These are phyloP conservation scores for Trichonephila inaurata DNA, from an alignment of 1,140 invertebrate species.

Conservation along the genomic window DNA sequence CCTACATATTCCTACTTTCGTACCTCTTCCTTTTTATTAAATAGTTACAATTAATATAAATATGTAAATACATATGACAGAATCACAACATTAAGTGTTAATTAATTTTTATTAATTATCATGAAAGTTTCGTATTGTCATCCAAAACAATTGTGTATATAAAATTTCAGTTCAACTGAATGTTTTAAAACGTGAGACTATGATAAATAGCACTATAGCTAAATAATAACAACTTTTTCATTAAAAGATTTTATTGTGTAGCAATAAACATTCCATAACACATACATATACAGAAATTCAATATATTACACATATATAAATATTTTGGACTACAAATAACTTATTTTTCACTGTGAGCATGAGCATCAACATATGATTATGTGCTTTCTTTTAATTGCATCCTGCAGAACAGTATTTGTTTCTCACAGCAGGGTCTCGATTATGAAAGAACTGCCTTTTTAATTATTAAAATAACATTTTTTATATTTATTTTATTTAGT, in stretches of 20 bases:
- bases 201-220: background rate
- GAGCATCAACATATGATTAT: slow-evolving; percentile 6
- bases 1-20: no score
- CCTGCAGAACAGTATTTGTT: background rate
- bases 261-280: slow-evolving; percentile 13
- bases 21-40: no score
- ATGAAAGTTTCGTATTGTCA: no score
- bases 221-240: background rate
- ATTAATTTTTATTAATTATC: no score
- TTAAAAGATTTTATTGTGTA: background rate
- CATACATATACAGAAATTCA: background rate
- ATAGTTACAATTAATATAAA: no score
- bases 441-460: background rate
- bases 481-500: no score
- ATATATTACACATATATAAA: background rate
- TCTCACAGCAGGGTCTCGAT: background rate
- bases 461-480: no score
- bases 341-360: background rate
- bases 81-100: no score
- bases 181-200: background rate
- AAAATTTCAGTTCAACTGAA: no score
- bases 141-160: no score
- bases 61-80: no score
- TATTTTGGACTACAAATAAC: background rate
- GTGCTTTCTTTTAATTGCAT: background rate